These are phyloP conservation scores for Alectoris magna DNA, from an alignment of 2,797 vertebrate genomes.

Conservation along the genomic window DNA sequence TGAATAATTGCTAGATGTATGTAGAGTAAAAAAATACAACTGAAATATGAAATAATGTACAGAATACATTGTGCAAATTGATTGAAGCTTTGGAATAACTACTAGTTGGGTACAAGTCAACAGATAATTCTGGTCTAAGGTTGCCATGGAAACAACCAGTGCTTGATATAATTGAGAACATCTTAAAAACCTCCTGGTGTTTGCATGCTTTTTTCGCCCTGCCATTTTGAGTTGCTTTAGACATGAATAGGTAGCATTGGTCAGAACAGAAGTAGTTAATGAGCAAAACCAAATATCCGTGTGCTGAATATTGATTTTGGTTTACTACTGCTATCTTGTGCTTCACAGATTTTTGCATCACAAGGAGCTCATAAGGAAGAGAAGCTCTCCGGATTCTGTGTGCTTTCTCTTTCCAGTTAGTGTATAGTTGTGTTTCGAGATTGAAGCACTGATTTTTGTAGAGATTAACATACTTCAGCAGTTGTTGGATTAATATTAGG, in stretches of 20 bases:
- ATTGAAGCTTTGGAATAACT: constrained; percentile 79
- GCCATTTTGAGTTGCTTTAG: constrained; percentile 82
- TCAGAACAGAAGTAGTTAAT: constrained; percentile 69
- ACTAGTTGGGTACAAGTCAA: constrained; percentile 81
- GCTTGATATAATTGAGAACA: constrained; percentile 84
- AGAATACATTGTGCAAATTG: constrained; percentile 70
- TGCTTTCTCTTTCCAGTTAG: constrained; percentile 68
- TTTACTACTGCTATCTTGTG: constrained; percentile 63
- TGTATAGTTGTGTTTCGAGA: constrained; percentile 41
- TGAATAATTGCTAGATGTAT: constrained; percentile 16
- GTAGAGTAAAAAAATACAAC: neutral
- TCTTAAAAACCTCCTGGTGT: constrained; percentile 83
- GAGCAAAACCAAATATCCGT: constrained; percentile 52
- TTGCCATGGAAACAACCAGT: constrained; percentile 87
- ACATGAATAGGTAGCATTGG: constrained; percentile 74
- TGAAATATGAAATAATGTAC: constrained; percentile 53
- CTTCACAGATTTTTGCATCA: constrained; percentile 68
- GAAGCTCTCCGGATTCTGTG: constrained; percentile 72
- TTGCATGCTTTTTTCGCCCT: constrained; percentile 75
- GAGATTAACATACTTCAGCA: constrained; percentile 77
- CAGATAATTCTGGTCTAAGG: constrained; percentile 83
- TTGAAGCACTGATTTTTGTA: constrained; percentile 70
- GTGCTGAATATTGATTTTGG: constrained; percentile 71
- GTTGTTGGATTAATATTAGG: constrained; percentile 75
- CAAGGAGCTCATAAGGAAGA: constrained; percentile 73